Conservation (phyloP, 2,113 vertebrate species). For the Piaya cayana region DNA sequence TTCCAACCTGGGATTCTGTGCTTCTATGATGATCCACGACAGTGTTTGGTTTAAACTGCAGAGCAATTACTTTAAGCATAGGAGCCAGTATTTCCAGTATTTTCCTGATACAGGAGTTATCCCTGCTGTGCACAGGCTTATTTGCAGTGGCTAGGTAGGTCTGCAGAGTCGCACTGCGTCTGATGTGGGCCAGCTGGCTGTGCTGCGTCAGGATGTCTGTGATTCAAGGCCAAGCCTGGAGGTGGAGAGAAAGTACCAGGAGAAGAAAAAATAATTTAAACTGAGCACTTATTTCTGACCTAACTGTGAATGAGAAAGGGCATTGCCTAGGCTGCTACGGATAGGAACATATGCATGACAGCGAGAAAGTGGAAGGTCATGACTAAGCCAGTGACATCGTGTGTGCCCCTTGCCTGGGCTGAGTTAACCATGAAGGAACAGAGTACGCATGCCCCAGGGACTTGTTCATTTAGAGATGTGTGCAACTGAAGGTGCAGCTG, state of each 20-base stretch:
- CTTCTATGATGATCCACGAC: neutral
- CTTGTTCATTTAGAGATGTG: neutral
- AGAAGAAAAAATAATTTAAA: neutral
- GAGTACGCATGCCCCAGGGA: neutral
- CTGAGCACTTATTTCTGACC: neutral
- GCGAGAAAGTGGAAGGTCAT: neutral
- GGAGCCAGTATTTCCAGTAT: neutral
- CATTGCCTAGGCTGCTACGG: neutral
- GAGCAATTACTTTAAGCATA: neutral
- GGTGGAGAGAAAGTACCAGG: neutral
- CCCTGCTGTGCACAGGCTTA: neutral
- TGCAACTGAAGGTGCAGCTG: neutral
- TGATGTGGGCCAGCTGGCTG: neutral
- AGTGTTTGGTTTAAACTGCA: neutral
- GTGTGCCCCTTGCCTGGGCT: too few relatives aligned
- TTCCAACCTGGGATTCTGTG: too few relatives aligned
- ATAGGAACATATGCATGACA: neutral
- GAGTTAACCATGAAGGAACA: neutral
- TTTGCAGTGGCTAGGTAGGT: neutral
- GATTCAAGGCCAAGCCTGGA: neutral
- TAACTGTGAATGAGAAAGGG: neutral
- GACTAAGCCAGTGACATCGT: too few relatives aligned
- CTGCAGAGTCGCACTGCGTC: neutral
- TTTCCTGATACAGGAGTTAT: neutral
- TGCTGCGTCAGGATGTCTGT: rapidly evolving